Conservation (phyloP, 2,888 invertebrate species). For the Rotaria socialis region DNA sequence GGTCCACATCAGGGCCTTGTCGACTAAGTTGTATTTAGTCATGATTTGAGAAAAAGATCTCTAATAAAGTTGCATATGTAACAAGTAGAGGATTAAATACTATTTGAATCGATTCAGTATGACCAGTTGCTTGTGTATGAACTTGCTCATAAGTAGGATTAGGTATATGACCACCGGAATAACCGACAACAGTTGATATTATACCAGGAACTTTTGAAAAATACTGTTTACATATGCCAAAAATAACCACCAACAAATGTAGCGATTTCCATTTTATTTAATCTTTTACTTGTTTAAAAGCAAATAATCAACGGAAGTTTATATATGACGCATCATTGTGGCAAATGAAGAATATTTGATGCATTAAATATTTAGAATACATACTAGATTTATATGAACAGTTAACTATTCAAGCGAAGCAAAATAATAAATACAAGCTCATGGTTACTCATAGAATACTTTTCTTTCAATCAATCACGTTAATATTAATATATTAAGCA, state of each 20-base stretch:
- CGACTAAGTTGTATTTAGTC: conserved; percentile 68
- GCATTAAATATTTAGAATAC: not conserved
- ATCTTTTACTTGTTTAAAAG: not conserved
- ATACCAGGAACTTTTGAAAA: conserved; percentile 41
- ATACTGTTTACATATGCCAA: conserved; percentile 45
- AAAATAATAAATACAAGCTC: not conserved
- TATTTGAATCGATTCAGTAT: conserved; percentile 88
- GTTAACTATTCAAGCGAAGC: not conserved
- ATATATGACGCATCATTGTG: not conserved
- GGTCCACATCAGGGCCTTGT: conserved; percentile 47
- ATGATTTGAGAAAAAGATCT: conserved; percentile 85
- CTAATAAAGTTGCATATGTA: conserved; percentile 72
- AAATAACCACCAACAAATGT: conserved; percentile 47
- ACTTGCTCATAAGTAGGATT: conserved; percentile 43
- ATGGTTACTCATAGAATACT: too few species aligned
- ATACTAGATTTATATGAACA: not conserved
- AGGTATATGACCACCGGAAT: conserved; percentile 39
- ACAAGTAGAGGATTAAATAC: conserved; percentile 78
- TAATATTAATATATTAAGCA: too few species aligned
- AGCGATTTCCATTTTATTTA: not conserved
- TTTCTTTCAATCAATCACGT: too few species aligned
- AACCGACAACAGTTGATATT: conserved; percentile 40
- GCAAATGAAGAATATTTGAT: not conserved
- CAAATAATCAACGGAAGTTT: not conserved
- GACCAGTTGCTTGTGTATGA: conserved; percentile 55